Percentiles rank a stretch among this genome's conserved stretches.
Evolutionary conservation across 2,888 invertebrate species (phyloP).

Genomic region (Tetrapedia diversipes): DNA sequence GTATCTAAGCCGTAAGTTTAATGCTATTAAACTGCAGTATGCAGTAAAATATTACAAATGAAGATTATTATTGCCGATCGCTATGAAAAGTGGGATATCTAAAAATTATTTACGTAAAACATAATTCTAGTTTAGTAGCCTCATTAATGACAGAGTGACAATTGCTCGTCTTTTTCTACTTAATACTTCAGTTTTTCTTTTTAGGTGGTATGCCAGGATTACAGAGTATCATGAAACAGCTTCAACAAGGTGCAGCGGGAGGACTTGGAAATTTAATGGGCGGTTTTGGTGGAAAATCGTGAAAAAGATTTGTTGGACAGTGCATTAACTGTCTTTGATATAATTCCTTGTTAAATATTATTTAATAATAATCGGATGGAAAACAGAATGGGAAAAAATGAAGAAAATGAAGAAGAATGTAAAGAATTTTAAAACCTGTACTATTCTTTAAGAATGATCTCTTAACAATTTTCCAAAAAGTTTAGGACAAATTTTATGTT

Average conservation of each 20-base stretch:
- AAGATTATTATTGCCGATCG: too few species aligned
- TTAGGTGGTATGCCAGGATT: conserved; percentile 97
- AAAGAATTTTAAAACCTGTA: conserved; percentile 5
- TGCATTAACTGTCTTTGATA: conserved; percentile 55
- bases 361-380: conserved; percentile 2
- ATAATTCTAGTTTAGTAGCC: too few species aligned
- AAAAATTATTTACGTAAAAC: too few species aligned
- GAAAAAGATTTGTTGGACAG: conserved; percentile 66
- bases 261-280: conserved; percentile 85
- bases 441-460: conserved; percentile 31
- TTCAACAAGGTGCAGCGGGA: conserved; percentile 88
- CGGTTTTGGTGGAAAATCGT: conserved; percentile 84
- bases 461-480: conserved; percentile 22
- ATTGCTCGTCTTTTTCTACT: background rate
- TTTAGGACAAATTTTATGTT: conserved; percentile 43
- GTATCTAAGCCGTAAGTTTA: too few species aligned
- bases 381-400: background rate
- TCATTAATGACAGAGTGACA: too few species aligned
- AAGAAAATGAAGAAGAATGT: conserved; percentile 1
- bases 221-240: conserved; percentile 98
- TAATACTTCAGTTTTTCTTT: conserved; percentile 18
- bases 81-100: too few species aligned
- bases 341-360: conserved; percentile 37
- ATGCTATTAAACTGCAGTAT: too few species aligned
- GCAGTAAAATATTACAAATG: too few species aligned